Percentiles rank a stretch among this genome's conserved stretches.
Evolutionary conservation across 2,797 vertebrate species (phyloP).

Genomic region (Ctenosaura bakeri): DNA sequence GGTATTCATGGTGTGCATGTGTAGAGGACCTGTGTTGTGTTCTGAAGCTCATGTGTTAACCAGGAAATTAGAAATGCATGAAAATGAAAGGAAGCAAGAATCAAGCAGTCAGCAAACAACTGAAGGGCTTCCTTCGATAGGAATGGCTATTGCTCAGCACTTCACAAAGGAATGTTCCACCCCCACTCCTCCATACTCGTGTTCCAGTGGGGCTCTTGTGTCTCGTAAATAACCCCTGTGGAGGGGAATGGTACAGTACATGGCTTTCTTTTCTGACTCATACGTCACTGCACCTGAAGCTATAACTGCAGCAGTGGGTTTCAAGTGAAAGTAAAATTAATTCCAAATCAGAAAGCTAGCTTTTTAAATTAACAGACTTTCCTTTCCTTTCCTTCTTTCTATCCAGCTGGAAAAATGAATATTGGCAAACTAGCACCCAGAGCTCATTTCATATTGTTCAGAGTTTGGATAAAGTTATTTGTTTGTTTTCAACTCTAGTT

Average conservation of each 20-base stretch:
- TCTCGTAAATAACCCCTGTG: conserved; percentile 28
- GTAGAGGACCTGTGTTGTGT: background rate
- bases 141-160: conserved; percentile 18
- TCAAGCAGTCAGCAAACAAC: conserved; percentile 40
- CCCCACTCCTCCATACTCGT: background rate
- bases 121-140: conserved; percentile 42
- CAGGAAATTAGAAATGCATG: conserved; percentile 67
- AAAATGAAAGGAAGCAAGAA: conserved; percentile 42
- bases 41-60: background rate
- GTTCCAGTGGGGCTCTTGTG: conserved; percentile 43
- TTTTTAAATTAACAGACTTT: background rate
- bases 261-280: conserved; percentile 40
- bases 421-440: too few relatives aligned
- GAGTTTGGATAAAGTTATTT: too few relatives aligned
- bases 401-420: too few relatives aligned
- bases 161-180: background rate
- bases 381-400: background rate
- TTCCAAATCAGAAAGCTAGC: background rate
- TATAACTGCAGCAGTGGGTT: conserved; percentile 9
- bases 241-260: background rate
- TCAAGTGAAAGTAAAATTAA: conserved; percentile 18
- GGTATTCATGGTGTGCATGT: background rate
- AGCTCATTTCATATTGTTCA: background rate
- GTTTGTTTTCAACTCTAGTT: too few relatives aligned
- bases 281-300: conserved; percentile 54